A percentile compares a stretch with the other conserved stretches of the same genome.
These are phyloP conservation scores for Cyanoliseus patagonus DNA, from an alignment of 2,113 vertebrate genomes.

Conservation along the genomic window DNA sequence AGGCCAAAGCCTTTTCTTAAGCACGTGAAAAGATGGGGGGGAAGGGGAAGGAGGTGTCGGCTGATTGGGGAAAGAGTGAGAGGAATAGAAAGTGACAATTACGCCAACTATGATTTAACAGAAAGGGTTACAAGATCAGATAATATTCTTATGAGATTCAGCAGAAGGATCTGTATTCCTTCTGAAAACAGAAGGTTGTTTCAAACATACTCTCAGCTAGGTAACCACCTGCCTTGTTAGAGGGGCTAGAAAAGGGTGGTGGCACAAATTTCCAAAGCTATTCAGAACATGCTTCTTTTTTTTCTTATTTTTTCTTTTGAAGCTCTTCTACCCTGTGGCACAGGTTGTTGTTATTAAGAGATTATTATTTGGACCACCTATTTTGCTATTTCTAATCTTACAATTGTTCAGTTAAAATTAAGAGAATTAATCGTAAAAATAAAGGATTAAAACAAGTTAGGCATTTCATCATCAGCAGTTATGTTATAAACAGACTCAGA, in stretches of 20 bases:
- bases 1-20: background rate
- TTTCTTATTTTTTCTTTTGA: background rate
- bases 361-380: background rate
- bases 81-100: background rate
- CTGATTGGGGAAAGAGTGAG: background rate
- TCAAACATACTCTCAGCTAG: background rate
- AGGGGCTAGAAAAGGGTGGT: background rate
- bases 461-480: background rate
- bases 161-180: background rate
- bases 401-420: background rate
- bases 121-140: background rate
- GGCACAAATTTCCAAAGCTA: background rate
- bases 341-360: background rate
- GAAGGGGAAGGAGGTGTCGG: background rate
- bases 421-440: background rate
- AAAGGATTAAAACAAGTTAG: background rate
- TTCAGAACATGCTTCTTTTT: background rate
- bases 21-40: background rate
- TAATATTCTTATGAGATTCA: background rate
- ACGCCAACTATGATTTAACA: background rate
- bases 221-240: rapidly evolving
- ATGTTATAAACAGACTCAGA: background rate
- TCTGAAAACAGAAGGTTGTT: background rate
- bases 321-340: background rate
- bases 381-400: background rate